phyloP scores from a whole-genome alignment of 2,888 invertebrate genomes.

The Orgyia antiqua region DNA sequence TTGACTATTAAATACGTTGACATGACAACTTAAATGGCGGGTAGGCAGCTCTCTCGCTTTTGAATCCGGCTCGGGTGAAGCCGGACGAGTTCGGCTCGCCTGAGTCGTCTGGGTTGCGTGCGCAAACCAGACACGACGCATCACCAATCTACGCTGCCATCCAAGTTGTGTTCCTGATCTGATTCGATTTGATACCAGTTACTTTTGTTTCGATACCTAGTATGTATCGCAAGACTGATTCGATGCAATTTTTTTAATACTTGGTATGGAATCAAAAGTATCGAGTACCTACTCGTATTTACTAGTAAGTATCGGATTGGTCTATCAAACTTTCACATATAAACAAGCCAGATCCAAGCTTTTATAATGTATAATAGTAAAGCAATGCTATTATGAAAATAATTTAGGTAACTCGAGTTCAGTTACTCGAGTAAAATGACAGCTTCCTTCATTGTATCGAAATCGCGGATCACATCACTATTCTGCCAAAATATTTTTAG shows the following conservation, averaged over 20 bases:
- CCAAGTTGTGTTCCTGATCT: too few species aligned
- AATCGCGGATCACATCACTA: too few species aligned
- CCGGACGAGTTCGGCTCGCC: constrained; percentile 1
- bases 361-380: too few species aligned
- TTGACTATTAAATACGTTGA: not conserved
- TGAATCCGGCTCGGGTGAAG: constrained; percentile 2
- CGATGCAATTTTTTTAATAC: constrained; percentile 15
- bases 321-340: too few species aligned
- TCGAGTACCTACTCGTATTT: constrained; percentile 16
- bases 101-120: too few species aligned
- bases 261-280: constrained; percentile 18
- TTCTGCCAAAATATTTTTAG: too few species aligned
- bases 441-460: too few species aligned
- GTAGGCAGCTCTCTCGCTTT: constrained; percentile 1
- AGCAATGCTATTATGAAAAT: too few species aligned
- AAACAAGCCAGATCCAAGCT: too few species aligned
- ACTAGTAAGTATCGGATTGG: too few species aligned
- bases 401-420: too few species aligned
- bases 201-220: constrained; percentile 18
- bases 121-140: not conserved
- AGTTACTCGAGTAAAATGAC: too few species aligned
- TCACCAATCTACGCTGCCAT: not conserved
- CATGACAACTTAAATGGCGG: not conserved
- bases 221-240: constrained; percentile 17
- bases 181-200: constrained; percentile 16